Evolutionary conservation across 2,797 vertebrate genomes (phyloP).

Genomic region (Aphelocoma californica): DNA sequence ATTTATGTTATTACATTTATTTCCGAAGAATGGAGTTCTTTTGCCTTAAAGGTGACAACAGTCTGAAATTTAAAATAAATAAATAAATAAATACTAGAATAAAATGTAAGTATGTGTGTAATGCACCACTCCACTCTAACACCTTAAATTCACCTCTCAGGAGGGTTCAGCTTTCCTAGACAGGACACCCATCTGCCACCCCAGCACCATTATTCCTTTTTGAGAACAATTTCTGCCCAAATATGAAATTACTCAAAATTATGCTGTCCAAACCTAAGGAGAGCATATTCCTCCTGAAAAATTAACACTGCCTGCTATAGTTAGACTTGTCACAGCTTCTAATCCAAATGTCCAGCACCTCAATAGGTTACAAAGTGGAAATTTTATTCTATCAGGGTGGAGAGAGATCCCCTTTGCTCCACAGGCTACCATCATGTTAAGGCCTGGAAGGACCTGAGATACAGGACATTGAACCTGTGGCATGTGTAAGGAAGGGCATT

Average conservation of each 20-base stretch:
- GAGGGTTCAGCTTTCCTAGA: not conserved
- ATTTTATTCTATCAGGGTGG: not conserved
- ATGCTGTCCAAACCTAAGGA: not conserved
- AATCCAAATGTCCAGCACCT: not conserved
- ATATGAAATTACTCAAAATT: not conserved
- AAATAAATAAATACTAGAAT: not conserved
- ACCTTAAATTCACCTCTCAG: not conserved
- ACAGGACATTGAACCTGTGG: not conserved
- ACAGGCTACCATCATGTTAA: not conserved
- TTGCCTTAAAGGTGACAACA: not conserved
- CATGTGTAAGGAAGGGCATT: not conserved
- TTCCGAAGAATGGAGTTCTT: not conserved
- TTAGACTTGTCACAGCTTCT: not conserved
- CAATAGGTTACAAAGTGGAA: not conserved
- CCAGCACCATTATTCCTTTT: not conserved
- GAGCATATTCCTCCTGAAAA: not conserved
- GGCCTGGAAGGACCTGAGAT: not conserved
- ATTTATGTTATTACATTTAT: not conserved
- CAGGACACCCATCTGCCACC: not conserved
- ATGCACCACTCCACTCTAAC: not conserved
- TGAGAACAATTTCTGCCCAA: not conserved
- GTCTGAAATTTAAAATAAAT: not conserved
- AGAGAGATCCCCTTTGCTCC: not conserved
- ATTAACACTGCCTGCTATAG: not conserved
- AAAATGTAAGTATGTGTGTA: not conserved